Base-by-base conservation (phyloP, 2,113 vertebrate species). In the Trogon melanurus region DNA sequence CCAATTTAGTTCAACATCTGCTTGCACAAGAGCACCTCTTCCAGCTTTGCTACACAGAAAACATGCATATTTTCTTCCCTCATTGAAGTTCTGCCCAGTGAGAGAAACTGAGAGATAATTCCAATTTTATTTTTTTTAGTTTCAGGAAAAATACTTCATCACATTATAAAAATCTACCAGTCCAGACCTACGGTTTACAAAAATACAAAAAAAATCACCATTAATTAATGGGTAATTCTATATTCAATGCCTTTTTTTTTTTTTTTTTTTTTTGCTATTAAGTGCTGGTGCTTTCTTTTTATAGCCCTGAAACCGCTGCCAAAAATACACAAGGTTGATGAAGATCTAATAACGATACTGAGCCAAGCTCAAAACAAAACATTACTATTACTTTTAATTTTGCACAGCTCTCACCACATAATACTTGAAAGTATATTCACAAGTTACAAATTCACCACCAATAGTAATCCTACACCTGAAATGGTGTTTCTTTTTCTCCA, bases 1-100 rank as follows among this genome's bases (percentile, higher is more conserved):
- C 5, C 13, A 74, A 61, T 88, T 88, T 57, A 84, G 60, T 78
- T 95, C 69, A 90, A 86, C 69, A 92, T 36, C 47, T 93, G 48
- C 61, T 84, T 91, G 76, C 81, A 36, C 10, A 72, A 66, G 45
- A 91, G 79, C n/a, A 92, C n/a, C 53, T 84, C 61, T 91, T 93
- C 73, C n/a, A 69, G 57, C 48, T 66, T 67, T 0, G 1, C 34
- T 66, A 45, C 29, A 60, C 44, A 79, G 11, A 84, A 80, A 84
- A 66, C 26, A 56, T 2, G 14, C 54, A 73, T 11, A 20, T 88
- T 78, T 78, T 80, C 45, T 64, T 88, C 32, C 14, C 34, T 92
- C 22, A 2, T n/a, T 72, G 67, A 82, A 78, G 21, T 67, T 86
- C 36, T 48, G 26, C 13, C 41, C 51, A 26, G 21, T 54, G 29